Conservation (phyloP, 2,797 vertebrate species). For the Thaleichthys pacificus region DNA sequence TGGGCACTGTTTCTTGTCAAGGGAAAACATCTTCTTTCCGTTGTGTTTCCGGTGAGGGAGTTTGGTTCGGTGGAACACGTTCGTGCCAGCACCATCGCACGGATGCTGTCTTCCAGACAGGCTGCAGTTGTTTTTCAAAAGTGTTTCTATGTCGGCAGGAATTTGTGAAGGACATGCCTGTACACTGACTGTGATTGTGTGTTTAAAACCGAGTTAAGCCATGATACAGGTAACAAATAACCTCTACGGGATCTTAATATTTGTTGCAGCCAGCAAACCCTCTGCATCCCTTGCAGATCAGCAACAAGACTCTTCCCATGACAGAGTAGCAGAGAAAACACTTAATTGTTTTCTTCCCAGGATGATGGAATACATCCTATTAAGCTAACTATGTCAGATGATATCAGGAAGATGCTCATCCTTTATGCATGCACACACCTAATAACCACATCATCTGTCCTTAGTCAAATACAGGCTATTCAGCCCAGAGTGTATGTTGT, state of each 20-base stretch:
- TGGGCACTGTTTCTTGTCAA: not conserved
- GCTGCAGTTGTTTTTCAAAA: not conserved
- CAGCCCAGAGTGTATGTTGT: too few relatives aligned
- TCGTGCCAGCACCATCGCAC: not conserved
- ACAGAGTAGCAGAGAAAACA: not conserved
- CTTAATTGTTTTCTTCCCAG: not conserved
- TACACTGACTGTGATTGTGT: not conserved
- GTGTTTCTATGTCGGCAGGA: not conserved
- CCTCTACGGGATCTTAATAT: constrained; percentile 27
- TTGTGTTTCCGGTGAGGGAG: constrained; percentile 3
- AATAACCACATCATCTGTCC: constrained; percentile 14
- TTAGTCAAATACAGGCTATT: too few relatives aligned
- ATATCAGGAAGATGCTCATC: constrained; percentile 17
- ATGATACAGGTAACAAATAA: constrained; percentile 6
- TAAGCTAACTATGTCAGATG: constrained; percentile 18
- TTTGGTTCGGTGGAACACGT: constrained; percentile 4
- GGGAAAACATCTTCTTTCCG: constrained; percentile 29
- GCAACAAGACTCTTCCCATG: constrained; percentile 15
- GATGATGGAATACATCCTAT: constrained; percentile 12
- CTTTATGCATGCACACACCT: constrained; percentile 18
- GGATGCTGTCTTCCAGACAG: not conserved
- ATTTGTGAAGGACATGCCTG: not conserved
- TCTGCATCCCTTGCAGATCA: constrained; percentile 23
- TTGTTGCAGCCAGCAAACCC: constrained; percentile 20
- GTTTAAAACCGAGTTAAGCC: constrained; percentile 8